Evolutionary conservation across 2,888 invertebrate species (phyloP), one percentile per base, ranked within the genome.

Genomic region (Chrysomela aeneicollis): DNA sequence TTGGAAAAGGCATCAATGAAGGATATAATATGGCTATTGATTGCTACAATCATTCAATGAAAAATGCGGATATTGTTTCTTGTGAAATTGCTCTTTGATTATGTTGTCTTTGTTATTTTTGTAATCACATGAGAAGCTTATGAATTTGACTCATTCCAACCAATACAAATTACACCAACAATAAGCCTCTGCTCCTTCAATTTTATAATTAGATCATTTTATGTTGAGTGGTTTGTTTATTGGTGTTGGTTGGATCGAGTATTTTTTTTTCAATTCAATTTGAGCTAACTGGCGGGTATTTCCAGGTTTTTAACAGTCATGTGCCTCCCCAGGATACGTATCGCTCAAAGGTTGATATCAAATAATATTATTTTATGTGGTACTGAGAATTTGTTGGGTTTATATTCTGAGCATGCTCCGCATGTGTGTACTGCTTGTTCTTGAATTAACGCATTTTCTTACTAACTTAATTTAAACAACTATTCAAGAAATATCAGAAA

Each of bases 281-380:
- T 73, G 72, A 75, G 73, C 74, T 78, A 80, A 78, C 77, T 77
- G 68, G 76, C 75, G 77, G 78, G 78, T 84, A 84, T 88, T 91
- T 92, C 84, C 89, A 94, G 94, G 93, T 94, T 84, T 94, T 93
- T 89, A 95, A 94, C 90, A 94, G 93, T 89, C 95, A 95, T 89
- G 92, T 93, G 88, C 91, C 92, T 88, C 91, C 92, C 87, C 92
- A 91, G 89, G 94, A 94, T 87, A 91, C 93, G 84, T 94, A 92
- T 89, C 91, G 94, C 89, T 91, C 93, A 86, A 94, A 94, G 91
- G 92, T 92, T 90, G 88, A 87, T 90, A 87, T 87, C 60, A 73
- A 69, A 86, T 74, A 73, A 77, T 78, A 78, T 76, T 80, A 74
- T 76, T 78, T 61, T 75, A 76, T 76, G 72, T 77, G 72, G 76